phyloP scores from a whole-genome alignment of 2,113 vertebrate species.

The Corydoras sp. region DNA sequence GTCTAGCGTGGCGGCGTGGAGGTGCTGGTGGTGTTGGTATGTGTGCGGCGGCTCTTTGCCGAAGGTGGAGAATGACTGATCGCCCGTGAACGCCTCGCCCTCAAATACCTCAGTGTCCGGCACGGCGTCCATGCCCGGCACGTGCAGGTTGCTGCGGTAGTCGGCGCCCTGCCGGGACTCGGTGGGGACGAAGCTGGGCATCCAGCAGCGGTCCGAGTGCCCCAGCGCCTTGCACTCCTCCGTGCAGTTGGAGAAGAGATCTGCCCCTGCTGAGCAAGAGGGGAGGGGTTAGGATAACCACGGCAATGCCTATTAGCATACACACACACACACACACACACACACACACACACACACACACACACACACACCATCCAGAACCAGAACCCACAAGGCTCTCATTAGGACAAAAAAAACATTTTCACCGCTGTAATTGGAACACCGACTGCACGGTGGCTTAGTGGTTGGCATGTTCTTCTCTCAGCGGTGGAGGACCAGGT shows the following conservation, averaged over 20 bases:
- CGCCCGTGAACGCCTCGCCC: constrained; percentile 77
- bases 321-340: not conserved
- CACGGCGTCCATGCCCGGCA: constrained; percentile 97
- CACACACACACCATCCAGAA: no score
- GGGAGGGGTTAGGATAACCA: not conserved
- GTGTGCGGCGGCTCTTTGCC: constrained; percentile 83
- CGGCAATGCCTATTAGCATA: not conserved
- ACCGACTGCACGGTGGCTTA: no score
- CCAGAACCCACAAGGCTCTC: no score
- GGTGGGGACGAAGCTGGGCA: constrained; percentile 91
- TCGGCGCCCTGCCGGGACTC: constrained; percentile 92
- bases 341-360: no score
- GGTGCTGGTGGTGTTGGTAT: constrained; percentile 52
- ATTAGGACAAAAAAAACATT: no score
- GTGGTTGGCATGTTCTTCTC: no score
- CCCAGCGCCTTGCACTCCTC: constrained; percentile 98
- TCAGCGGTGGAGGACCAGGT: no score
- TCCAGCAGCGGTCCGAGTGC: constrained; percentile 98
- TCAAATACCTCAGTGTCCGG: constrained; percentile 97
- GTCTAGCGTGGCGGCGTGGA: constrained; percentile 74
- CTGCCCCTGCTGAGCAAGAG: constrained; percentile 71
- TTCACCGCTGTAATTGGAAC: no score
- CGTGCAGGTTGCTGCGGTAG: constrained; percentile 98
- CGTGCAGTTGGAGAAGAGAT: constrained; percentile 98
- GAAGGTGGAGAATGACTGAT: constrained; percentile 94